Conservation (phyloP, 2,113 vertebrate species). For the Cygnus atratus region DNA sequence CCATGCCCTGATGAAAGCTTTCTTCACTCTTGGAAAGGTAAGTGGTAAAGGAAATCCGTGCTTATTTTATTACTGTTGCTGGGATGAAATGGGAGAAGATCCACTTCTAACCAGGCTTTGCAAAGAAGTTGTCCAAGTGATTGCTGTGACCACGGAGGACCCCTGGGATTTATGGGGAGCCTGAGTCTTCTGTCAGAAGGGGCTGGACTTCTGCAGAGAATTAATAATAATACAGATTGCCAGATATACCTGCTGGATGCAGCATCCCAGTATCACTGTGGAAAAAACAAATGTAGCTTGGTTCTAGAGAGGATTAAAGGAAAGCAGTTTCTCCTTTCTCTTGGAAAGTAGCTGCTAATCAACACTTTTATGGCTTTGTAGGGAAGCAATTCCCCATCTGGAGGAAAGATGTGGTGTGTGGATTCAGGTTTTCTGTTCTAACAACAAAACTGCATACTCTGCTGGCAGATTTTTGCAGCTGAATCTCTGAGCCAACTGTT, state of each 20-base stretch:
- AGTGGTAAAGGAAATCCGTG: not conserved
- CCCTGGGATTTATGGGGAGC: not conserved
- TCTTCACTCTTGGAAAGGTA: not conserved
- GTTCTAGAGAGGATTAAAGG: not conserved
- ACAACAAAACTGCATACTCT: not conserved
- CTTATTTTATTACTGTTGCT: not conserved
- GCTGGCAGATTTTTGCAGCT: not conserved
- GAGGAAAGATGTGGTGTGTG: not conserved
- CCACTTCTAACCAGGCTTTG: not conserved
- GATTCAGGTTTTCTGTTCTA: not conserved
- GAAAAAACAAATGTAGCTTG: not conserved
- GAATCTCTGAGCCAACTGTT: not conserved
- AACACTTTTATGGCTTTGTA: not conserved
- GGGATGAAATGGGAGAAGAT: not conserved
- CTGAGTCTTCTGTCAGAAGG: not conserved
- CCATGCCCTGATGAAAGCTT: not conserved
- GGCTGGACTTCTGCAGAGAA: not conserved
- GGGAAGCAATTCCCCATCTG: not conserved
- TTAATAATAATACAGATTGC: not conserved
- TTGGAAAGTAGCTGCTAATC: not conserved
- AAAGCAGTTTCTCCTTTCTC: not conserved
- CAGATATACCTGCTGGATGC: not conserved
- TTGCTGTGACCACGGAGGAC: not conserved
- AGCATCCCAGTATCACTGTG: not conserved
- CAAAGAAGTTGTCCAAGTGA: not conserved